A percentile compares a stretch with the other conserved stretches of the same genome.
Conservation (phyloP, 2,888 invertebrate genomes). For the Ischnura elegans region DNA sequence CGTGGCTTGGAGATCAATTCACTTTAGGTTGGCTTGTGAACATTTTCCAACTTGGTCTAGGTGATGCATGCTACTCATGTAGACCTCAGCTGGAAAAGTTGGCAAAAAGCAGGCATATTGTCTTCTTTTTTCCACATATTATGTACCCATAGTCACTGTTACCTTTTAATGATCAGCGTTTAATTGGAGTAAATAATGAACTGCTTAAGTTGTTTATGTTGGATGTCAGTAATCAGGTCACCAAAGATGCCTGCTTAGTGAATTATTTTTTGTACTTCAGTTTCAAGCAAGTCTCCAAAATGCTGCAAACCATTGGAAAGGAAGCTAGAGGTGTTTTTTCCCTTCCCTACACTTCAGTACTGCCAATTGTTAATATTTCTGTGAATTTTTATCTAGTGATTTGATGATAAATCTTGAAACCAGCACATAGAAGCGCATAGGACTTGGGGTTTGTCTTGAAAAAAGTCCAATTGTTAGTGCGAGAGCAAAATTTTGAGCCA, state of each 20-base stretch:
- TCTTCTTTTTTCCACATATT: slow-evolving; percentile 29
- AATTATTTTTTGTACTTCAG: not conserved
- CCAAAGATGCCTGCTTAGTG: not conserved
- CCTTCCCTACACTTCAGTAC: slow-evolving; percentile 18
- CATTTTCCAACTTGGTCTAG: slow-evolving; percentile 3
- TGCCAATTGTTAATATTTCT: slow-evolving; percentile 59
- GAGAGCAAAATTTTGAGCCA: slow-evolving; percentile 42
- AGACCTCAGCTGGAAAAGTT: slow-evolving; percentile 10
- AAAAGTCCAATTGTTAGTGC: not conserved
- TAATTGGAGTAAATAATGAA: not conserved
- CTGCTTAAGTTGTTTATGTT: not conserved
- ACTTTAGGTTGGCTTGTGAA: not conserved
- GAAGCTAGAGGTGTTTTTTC: slow-evolving; percentile 40
- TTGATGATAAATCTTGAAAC: slow-evolving; percentile 39
- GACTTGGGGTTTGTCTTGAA: slow-evolving; percentile 22
- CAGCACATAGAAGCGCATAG: slow-evolving; percentile 15
- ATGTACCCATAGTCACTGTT: slow-evolving; percentile 48
- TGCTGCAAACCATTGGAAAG: slow-evolving; percentile 33
- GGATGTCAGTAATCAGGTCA: slow-evolving; percentile 13
- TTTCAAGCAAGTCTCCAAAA: slow-evolving; percentile 8
- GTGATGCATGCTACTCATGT: slow-evolving; percentile 35
- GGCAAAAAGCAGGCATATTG: slow-evolving; percentile 36
- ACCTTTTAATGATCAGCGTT: slow-evolving; percentile 12
- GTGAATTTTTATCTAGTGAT: slow-evolving; percentile 56
- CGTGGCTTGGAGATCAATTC: slow-evolving; percentile 1